These are phyloP conservation scores for Stegastes partitus DNA, from an alignment of 2,113 vertebrate genomes.

Conservation along the genomic window DNA sequence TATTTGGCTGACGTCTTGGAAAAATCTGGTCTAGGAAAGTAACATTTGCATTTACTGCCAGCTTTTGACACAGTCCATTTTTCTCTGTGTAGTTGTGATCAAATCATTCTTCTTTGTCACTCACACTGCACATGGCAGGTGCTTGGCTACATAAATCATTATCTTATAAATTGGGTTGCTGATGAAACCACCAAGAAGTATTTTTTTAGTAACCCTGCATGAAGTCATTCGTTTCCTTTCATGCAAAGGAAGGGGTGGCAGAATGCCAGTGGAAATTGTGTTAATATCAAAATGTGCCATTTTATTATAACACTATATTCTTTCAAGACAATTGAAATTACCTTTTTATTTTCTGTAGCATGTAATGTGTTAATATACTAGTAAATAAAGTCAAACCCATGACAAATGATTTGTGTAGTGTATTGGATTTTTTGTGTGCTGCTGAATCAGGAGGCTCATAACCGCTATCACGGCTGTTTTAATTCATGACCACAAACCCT, in stretches of 20 bases:
- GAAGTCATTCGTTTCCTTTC: constrained; percentile 70
- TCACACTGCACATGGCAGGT: constrained; percentile 48
- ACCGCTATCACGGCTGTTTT: neutral
- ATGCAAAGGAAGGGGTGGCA: constrained; percentile 74
- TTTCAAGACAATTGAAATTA: constrained; percentile 89
- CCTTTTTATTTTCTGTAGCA: constrained; percentile 93
- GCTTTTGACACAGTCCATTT: constrained; percentile 41
- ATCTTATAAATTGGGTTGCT: constrained; percentile 60
- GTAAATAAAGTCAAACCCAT: constrained; percentile 91
- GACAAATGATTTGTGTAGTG: constrained; percentile 48
- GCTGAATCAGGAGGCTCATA: neutral
- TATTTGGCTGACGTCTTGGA: constrained; percentile 11
- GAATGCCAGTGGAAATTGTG: constrained; percentile 76
- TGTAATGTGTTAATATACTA: constrained; percentile 96
- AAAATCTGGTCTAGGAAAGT: constrained; percentile 28
- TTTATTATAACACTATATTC: constrained; percentile 98
- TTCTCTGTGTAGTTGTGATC: constrained; percentile 40
- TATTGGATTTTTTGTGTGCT: neutral
- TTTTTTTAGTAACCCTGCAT: constrained; percentile 78
- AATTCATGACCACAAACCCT: neutral
- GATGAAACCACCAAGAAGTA: constrained; percentile 72
- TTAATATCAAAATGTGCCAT: constrained; percentile 91
- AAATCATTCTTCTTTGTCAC: constrained; percentile 39
- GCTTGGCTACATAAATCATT: constrained; percentile 49
- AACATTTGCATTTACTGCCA: constrained; percentile 37